Percentiles rank a stretch among this genome's conserved stretches.
phyloP scores from a whole-genome alignment of 2,888 invertebrate species.

The Listrodromus nycthemerus region DNA sequence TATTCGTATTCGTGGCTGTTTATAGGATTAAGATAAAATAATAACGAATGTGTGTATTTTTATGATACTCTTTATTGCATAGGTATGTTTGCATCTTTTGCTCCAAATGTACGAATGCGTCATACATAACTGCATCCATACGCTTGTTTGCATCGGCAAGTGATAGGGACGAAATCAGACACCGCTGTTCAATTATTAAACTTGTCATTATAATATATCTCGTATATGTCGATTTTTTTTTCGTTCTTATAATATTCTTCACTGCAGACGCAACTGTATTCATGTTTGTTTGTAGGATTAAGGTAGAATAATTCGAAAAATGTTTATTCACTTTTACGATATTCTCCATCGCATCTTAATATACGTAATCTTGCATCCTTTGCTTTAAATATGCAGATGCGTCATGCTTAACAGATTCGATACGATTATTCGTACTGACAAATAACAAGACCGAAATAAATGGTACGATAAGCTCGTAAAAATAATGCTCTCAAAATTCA shows the following conservation, averaged over 20 bases:
- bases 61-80: neutral
- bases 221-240: neutral
- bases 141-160: neutral
- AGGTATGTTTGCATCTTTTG: neutral
- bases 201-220: too few relatives aligned
- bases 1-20: neutral
- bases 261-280: constrained; percentile 16
- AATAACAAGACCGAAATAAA: constrained; percentile 5
- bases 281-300: neutral
- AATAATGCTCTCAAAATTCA: constrained; percentile 25
- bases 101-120: neutral
- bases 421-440: constrained; percentile 20
- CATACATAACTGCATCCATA: neutral
- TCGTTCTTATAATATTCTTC: constrained; percentile 7
- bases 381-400: constrained; percentile 12
- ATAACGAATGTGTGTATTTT: neutral
- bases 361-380: neutral
- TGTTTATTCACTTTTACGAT: neutral
- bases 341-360: neutral
- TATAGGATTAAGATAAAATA: neutral
- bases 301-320: neutral
- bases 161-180: neutral
- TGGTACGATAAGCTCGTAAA: neutral
- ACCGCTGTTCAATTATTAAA: neutral
- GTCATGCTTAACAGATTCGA: constrained; percentile 19